Conservation (phyloP, 1,140 invertebrate genomes). For the Brachionus plicatilis region DNA sequence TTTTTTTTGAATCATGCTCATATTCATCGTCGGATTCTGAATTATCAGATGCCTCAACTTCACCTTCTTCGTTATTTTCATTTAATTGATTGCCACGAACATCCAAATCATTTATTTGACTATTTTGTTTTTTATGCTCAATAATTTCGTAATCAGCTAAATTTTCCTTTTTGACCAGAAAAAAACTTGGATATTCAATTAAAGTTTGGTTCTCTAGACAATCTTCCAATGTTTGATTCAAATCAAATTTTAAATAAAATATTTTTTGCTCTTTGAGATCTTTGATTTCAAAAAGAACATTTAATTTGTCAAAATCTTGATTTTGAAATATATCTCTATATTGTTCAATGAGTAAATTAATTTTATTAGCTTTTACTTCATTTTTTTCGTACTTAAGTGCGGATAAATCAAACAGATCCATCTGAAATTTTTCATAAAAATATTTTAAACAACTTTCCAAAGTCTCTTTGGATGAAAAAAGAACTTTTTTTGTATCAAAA, state of each 20-base stretch:
- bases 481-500: neutral
- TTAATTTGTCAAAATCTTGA: neutral
- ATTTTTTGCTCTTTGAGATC: neutral
- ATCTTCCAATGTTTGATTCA: neutral
- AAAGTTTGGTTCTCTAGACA: neutral
- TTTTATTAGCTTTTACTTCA: neutral
- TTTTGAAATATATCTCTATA: neutral
- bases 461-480: constrained; percentile 22
- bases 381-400: constrained; percentile 3
- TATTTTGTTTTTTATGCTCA: neutral
- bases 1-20: neutral
- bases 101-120: neutral
- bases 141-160: constrained; percentile 12
- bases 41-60: neutral
- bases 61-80: neutral
- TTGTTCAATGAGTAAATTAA: neutral
- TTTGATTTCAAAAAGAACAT: constrained; percentile 11
- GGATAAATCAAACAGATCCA: neutral
- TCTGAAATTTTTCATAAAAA: constrained; percentile 13
- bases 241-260: constrained; percentile 11
- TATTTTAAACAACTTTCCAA: neutral
- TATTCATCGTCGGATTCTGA: neutral
- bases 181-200: constrained; percentile 30
- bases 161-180: neutral
- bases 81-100: too few species aligned